Evolutionary conservation across 64 coral and sea anemone species (phyloP).

Genomic region (Exaiptasia diaphana): DNA sequence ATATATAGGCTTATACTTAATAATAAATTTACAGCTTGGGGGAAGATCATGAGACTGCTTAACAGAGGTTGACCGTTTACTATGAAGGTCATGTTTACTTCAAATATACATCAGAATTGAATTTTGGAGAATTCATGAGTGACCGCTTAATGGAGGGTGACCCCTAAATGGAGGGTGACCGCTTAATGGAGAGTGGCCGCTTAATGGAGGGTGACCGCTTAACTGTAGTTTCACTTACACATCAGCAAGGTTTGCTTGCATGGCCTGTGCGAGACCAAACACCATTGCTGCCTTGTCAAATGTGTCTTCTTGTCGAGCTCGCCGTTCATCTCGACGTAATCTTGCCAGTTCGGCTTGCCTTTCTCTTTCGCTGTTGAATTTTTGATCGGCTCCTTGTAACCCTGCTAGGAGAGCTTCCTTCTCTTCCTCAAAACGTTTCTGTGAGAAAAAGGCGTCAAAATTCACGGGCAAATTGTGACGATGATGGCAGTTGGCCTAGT

Average conservation of each 20-base stretch:
- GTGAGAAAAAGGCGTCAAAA: background rate
- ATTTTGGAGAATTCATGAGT: too few relatives aligned
- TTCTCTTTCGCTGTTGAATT: conserved; percentile 67
- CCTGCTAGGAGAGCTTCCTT: conserved; percentile 62
- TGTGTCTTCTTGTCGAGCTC: conserved; percentile 69
- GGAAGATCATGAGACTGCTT: too few relatives aligned
- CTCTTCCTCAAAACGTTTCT: conserved; percentile 81
- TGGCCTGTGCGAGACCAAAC: conserved; percentile 73
- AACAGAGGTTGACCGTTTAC: too few relatives aligned
- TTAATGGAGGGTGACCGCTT: too few relatives aligned
- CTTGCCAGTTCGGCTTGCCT: conserved; percentile 71
- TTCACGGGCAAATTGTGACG: background rate
- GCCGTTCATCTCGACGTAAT: conserved; percentile 67
- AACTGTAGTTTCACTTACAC: conserved; percentile 81
- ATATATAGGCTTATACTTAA: too few relatives aligned
- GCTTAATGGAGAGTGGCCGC: too few relatives aligned
- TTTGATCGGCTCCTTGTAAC: conserved; percentile 55
- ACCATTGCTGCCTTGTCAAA: conserved; percentile 76
- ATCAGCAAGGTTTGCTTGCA: conserved; percentile 72
- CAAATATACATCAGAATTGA: too few relatives aligned
- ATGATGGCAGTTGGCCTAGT: background rate
- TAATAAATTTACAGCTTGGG: too few relatives aligned
- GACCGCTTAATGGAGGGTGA: too few relatives aligned
- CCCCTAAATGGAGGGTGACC: too few relatives aligned
- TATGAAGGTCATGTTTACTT: too few relatives aligned